phyloP scores from a whole-genome alignment of 2,113 vertebrate genomes.

The Illadopsis cleaveri region DNA sequence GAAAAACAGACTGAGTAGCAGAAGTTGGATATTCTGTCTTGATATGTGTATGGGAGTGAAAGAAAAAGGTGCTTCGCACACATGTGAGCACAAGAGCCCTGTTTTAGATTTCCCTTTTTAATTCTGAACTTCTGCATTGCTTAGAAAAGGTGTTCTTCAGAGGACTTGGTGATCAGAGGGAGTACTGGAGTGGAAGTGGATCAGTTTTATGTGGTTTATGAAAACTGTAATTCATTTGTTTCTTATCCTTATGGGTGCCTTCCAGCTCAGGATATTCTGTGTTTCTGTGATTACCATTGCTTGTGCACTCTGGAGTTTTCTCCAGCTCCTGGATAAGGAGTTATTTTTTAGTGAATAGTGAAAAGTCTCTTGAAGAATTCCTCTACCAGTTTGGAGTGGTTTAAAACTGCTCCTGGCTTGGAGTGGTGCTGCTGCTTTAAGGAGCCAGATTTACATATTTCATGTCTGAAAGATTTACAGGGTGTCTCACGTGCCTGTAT shows the following conservation, averaged over 20 bases:
- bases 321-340: neutral
- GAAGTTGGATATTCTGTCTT: neutral
- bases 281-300: neutral
- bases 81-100: neutral
- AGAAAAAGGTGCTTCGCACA: neutral
- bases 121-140: neutral
- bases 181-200: neutral
- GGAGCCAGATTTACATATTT: constrained; percentile 22
- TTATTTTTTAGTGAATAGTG: neutral
- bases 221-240: neutral
- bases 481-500: neutral
- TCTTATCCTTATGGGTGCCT: neutral
- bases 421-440: constrained; percentile 7
- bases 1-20: neutral
- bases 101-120: neutral
- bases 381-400: neutral
- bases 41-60: neutral
- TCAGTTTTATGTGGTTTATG: neutral
- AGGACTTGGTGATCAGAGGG: neutral
- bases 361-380: neutral
- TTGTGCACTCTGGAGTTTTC: neutral
- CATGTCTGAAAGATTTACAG: constrained; percentile 2
- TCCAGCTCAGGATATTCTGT: neutral
- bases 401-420: neutral
- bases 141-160: neutral